A percentile compares a stretch with the other conserved stretches of the same genome.
These are phyloP conservation scores for Chrysoperla carnea DNA, from an alignment of 1,140 invertebrate genomes.

Conservation along the genomic window DNA sequence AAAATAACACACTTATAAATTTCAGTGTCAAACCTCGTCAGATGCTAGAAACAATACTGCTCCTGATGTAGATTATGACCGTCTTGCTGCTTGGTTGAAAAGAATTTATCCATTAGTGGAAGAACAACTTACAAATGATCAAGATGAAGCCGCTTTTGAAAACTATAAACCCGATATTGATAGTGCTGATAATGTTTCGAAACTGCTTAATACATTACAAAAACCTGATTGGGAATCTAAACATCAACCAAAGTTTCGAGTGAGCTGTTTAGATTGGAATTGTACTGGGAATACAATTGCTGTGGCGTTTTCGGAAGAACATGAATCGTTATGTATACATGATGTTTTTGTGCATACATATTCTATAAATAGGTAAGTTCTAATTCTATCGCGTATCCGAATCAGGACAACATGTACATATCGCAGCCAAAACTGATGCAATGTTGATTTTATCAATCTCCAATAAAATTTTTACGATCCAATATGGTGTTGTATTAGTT, in stretches of 20 bases:
- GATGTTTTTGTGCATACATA: background rate
- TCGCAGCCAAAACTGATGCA: no score
- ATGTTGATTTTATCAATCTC: no score
- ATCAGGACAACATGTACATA: no score
- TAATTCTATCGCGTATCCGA: no score
- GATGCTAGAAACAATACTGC: no score
- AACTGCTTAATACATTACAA: background rate
- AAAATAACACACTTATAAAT: no score
- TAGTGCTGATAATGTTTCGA: background rate
- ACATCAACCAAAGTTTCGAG: background rate
- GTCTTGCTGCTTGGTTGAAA: conserved; percentile 2
- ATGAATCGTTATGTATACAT: conserved; percentile 2
- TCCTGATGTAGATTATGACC: background rate
- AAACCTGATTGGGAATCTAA: no score
- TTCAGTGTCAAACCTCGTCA: no score
- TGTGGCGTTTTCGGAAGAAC: background rate
- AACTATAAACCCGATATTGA: background rate
- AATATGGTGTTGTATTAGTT: no score
- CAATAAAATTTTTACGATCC: no score
- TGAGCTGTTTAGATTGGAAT: conserved; percentile 1
- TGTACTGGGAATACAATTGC: conserved; percentile 1
- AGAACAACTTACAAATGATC: background rate
- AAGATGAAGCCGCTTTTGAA: background rate
- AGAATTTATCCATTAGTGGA: background rate
- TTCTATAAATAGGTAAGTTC: background rate